Evolutionary conservation across 2,113 vertebrate species (phyloP), one percentile per base, ranked within the genome.

Genomic region (Sakesphorus luctuosus): DNA sequence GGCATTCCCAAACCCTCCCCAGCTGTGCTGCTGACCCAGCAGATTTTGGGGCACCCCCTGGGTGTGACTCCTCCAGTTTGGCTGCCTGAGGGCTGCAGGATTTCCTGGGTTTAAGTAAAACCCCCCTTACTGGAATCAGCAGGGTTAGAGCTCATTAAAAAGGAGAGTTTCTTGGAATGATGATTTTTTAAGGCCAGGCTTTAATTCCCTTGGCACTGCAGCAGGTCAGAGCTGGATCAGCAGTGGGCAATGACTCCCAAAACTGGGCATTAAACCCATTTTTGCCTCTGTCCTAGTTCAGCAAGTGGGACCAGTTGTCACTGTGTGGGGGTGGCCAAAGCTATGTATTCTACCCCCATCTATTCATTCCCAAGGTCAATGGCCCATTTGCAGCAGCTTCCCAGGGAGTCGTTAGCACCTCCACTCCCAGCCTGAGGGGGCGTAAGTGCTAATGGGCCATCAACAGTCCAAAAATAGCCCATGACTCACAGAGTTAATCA

Each of bases 81-180:
- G 4, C 10, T 16, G 16, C 13, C 2, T 7, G 3, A 5, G 24
- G 61, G 24, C 8, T 4, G n/a, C 35, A 72, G 26, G 33, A 26
- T 61, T 49, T 43, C 8, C 6, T 4, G 6, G 6, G 3, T 50
- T 85, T 67, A 21, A 75, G 36, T 59, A 24, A 71, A n/a, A 52
- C 11, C 18, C 4, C 1, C 2, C 43, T 49, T 10, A 1, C 10
- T 50, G 7, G 18, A 50, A 55, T 44, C 44, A 69, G 5, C 4
- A 5, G n/a, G 25, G 16, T 24, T 40, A 3, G 2, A 14, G 10
- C 0, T 2, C 38, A 46, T 20, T 47, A 49, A 73, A 93, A 82
- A 5, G 0, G 1, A 47, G 3, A 11, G 7, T 85, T 65, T 31
- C 2, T 38, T n/a, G 14, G 17, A 33, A 28, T 69, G 9, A 28